Conservation (phyloP, 2,797 vertebrate genomes). For the Podarcis siculus region DNA sequence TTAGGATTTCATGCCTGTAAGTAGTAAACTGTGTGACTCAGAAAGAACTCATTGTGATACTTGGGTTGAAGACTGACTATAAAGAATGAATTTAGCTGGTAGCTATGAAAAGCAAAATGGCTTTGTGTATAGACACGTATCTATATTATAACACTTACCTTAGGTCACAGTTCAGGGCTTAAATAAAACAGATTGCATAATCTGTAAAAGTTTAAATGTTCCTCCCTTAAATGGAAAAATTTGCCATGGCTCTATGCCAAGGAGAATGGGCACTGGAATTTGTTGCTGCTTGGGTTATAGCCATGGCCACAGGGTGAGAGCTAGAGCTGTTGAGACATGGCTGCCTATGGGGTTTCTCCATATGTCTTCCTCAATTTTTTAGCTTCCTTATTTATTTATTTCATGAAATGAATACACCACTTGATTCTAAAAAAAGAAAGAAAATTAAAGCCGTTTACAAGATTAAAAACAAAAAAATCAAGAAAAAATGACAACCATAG, state of each 20-base stretch:
- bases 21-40: slow-evolving; percentile 17
- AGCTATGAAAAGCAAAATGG: not conserved
- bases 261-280: not conserved
- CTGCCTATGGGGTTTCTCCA: not conserved
- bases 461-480: too few relatives aligned
- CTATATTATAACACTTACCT: not conserved
- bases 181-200: not conserved
- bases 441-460: too few relatives aligned
- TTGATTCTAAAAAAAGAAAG: too few relatives aligned
- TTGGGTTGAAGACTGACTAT: slow-evolving; percentile 29
- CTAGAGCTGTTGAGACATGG: not conserved
- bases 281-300: not conserved
- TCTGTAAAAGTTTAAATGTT: not conserved
- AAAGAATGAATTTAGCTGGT: slow-evolving; percentile 3
- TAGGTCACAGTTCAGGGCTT: not conserved
- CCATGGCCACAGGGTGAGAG: not conserved
- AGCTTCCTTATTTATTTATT: not conserved
- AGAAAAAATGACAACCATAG: too few relatives aligned
- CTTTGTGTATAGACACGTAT: not conserved
- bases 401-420: too few relatives aligned
- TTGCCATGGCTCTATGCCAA: not conserved
- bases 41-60: slow-evolving; percentile 2
- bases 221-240: not conserved
- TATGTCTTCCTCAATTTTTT: not conserved
- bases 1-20: not conserved